Percentiles rank a stretch among this genome's conserved stretches.
Conservation (phyloP, 2,797 vertebrate species). For the Rhabdomys pumilio region DNA sequence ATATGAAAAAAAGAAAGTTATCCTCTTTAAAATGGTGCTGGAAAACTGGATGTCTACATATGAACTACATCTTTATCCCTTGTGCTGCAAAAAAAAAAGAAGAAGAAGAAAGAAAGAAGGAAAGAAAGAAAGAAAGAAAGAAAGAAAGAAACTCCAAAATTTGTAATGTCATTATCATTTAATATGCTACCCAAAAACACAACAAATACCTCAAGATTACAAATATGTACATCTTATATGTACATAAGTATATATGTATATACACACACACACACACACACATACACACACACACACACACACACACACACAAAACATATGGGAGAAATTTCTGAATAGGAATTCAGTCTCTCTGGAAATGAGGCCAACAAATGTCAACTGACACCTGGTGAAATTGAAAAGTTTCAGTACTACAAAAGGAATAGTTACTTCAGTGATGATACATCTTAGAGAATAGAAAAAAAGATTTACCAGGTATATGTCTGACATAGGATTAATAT, state of each 20-base stretch:
- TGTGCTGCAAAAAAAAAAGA: too few species aligned
- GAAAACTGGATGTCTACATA: neutral
- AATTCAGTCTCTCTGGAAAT: neutral
- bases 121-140: too few species aligned
- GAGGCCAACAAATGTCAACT: neutral
- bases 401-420: neutral
- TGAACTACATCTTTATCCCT: neutral
- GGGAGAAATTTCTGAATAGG: neutral
- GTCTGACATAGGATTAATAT: neutral
- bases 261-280: too few species aligned
- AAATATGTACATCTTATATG: too few species aligned
- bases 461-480: neutral
- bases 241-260: too few species aligned
- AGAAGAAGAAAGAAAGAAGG: too few species aligned
- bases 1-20: too few species aligned
- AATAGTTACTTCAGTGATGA: neutral
- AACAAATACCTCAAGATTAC: too few species aligned
- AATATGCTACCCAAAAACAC: too few species aligned
- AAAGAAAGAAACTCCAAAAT: neutral
- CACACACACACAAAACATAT: fast-evolving
- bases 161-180: neutral
- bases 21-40: neutral
- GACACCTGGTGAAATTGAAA: neutral
- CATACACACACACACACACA: too few species aligned
- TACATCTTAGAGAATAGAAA: too few species aligned